Evolutionary conservation across 1,140 invertebrate species (phyloP).

Genomic region (Metopolophium dirhodum): DNA sequence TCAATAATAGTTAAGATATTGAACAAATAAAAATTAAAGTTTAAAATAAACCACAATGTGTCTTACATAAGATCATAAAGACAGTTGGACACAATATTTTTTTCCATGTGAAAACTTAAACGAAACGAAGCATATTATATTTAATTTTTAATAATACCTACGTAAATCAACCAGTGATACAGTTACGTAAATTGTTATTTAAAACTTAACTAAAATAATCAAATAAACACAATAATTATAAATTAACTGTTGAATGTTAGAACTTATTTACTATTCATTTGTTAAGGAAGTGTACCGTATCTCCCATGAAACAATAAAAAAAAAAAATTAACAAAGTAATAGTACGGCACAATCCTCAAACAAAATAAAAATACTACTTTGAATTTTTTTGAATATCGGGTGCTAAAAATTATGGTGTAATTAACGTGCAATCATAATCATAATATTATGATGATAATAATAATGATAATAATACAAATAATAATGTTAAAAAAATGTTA

Average conservation of each 20-base stretch:
- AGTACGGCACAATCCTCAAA: not conserved
- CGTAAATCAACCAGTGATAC: conserved; percentile 12
- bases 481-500: conserved; percentile 47
- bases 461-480: conserved; percentile 36
- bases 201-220: conserved; percentile 49
- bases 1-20: not conserved
- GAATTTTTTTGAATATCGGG: conserved; percentile 9
- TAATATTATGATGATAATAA: not conserved
- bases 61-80: not conserved
- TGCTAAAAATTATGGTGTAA: conserved; percentile 49
- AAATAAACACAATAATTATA: conserved; percentile 5
- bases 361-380: conserved; percentile 25
- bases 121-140: conserved; percentile 24
- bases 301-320: not conserved
- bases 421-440: conserved; percentile 43
- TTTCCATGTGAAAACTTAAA: conserved; percentile 45
- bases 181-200: conserved; percentile 43
- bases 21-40: not conserved
- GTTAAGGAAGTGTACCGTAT: not conserved
- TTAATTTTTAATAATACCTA: conserved; percentile 26
- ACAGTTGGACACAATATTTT: conserved; percentile 5
- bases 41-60: not conserved
- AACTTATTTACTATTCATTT: conserved; percentile 36
- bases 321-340: not conserved
- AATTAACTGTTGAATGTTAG: conserved; percentile 29